A percentile compares a stretch with the other conserved stretches of the same genome.
Conservation (phyloP, 2,888 invertebrate species). For the Amiota minor region DNA sequence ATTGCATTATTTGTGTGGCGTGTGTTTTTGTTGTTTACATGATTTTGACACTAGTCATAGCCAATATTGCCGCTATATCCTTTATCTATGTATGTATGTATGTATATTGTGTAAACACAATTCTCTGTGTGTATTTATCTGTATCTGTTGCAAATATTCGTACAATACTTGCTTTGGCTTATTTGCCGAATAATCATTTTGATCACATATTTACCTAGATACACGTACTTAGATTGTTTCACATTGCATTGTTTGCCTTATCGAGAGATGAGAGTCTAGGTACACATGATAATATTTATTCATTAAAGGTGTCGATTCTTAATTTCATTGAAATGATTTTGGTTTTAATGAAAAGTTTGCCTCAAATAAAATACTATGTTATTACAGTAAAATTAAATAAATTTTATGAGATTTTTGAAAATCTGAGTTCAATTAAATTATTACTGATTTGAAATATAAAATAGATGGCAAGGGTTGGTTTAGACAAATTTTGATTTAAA, state of each 20-base stretch:
- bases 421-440: too few relatives aligned
- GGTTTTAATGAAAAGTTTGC: not conserved
- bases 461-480: too few relatives aligned
- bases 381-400: too few relatives aligned
- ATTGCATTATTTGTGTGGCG: not conserved
- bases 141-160: not conserved
- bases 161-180: conserved; percentile 8
- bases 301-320: conserved; percentile 1
- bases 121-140: conserved; percentile 37
- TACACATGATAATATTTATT: conserved; percentile 14
- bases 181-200: conserved; percentile 24
- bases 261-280: too few relatives aligned
- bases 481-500: too few relatives aligned
- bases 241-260: conserved; percentile 10
- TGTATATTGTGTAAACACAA: conserved; percentile 53
- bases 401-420: too few relatives aligned
- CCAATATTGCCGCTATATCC: conserved; percentile 33
- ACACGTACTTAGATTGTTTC: not conserved
- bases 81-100: conserved; percentile 40
- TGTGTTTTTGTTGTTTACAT: conserved; percentile 48
- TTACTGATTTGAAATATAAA: too few relatives aligned
- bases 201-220: conserved; percentile 23
- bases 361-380: too few relatives aligned
- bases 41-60: conserved; percentile 35
- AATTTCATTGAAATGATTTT: not conserved